Conservation (phyloP, 1,140 invertebrate genomes). For the Asobara japonica region DNA sequence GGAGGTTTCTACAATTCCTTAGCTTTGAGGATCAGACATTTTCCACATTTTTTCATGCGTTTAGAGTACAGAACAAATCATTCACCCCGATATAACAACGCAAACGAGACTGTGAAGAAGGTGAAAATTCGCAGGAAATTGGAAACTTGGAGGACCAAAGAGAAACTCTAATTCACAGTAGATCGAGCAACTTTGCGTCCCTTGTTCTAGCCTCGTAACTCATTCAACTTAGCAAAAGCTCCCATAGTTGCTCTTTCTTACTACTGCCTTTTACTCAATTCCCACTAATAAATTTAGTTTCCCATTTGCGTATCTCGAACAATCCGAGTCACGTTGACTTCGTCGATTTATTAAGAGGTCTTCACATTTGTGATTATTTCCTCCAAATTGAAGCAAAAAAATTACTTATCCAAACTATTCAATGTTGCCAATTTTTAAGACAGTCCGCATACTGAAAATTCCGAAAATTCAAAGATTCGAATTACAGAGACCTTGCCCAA, state of each 20-base stretch:
- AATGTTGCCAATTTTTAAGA: too few species aligned
- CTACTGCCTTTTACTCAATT: background rate
- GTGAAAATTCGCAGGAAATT: background rate
- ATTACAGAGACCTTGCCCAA: too few species aligned
- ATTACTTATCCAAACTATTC: background rate
- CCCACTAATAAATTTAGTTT: background rate
- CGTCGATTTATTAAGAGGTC: background rate
- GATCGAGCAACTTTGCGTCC: conserved; percentile 1
- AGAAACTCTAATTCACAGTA: conserved; percentile 6
- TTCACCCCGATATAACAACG: background rate
- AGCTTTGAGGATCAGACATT: too few species aligned
- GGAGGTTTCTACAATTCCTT: too few species aligned
- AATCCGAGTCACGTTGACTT: background rate
- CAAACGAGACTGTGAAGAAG: conserved; percentile 35
- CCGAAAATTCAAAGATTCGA: too few species aligned
- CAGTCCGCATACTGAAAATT: too few species aligned
- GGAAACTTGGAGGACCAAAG: background rate
- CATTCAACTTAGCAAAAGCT: conserved; percentile 7
- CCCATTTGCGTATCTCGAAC: conserved; percentile 3
- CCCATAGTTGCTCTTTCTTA: background rate
- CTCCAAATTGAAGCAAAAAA: background rate
- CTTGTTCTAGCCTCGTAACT: conserved; percentile 9
- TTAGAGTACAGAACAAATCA: background rate
- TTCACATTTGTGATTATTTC: background rate
- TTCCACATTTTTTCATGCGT: too few species aligned